Percentiles rank a stretch among this genome's conserved stretches.
Evolutionary conservation across 2,888 invertebrate genomes (phyloP).

Genomic region (Aleiodes leptofemur): DNA sequence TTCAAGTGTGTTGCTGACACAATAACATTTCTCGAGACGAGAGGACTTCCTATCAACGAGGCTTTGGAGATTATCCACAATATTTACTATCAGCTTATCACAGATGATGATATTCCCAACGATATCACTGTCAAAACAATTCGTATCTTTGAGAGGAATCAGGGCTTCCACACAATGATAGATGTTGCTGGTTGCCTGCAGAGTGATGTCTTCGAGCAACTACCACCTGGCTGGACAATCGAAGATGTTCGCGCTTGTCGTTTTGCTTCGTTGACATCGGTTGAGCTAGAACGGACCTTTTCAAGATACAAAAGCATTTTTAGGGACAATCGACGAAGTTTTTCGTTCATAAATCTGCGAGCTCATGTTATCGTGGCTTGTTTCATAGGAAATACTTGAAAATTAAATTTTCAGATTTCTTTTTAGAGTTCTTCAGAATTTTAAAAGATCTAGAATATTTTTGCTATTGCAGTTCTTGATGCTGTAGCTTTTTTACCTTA

Average conservation of each 20-base stretch:
- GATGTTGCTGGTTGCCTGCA: constrained; percentile 6
- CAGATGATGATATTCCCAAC: not conserved
- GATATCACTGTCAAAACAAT: not conserved
- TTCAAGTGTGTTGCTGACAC: not conserved
- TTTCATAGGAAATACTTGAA: not conserved
- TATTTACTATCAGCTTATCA: not conserved
- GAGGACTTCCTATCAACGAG: constrained; percentile 1
- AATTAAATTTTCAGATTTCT: no score
- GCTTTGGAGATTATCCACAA: not conserved
- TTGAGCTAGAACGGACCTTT: constrained; percentile 10
- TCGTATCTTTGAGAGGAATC: constrained; percentile 13
- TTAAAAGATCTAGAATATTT: not conserved
- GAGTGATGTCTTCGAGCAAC: not conserved
- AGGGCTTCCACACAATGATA: not conserved
- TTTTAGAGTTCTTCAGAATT: not conserved
- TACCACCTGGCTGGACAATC: constrained; percentile 12
- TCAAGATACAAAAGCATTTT: not conserved
- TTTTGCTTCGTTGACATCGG: constrained; percentile 8
- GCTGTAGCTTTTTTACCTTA: not conserved
- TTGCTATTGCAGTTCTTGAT: not conserved
- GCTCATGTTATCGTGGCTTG: constrained; percentile 13
- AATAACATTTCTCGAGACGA: not conserved
- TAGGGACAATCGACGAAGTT: constrained; percentile 4
- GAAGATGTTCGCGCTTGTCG: not conserved
- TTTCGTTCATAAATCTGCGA: not conserved